Conservation (phyloP, 2,888 invertebrate species). For the Archaeoteleia sp. region DNA sequence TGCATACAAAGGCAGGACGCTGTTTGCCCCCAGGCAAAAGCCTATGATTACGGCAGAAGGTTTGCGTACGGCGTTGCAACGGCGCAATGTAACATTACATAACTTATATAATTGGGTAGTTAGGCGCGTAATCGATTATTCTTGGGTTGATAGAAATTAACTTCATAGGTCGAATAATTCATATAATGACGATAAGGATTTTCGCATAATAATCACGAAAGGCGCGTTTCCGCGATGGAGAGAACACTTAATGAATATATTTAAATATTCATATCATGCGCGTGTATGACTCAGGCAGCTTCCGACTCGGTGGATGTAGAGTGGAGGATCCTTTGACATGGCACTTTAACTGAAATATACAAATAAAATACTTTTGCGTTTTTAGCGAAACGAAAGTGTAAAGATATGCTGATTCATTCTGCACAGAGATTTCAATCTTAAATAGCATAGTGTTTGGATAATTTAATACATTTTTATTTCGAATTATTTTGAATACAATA, state of each 20-base stretch:
- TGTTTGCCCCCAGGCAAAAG: constrained; percentile 54
- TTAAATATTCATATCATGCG: constrained; percentile 18
- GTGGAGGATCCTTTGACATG: no score
- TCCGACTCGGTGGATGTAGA: no score
- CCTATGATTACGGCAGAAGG: constrained; percentile 46
- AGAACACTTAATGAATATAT: constrained; percentile 33
- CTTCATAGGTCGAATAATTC: constrained; percentile 44
- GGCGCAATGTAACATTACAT: constrained; percentile 33
- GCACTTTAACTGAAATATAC: no score
- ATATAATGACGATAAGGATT: constrained; percentile 24
- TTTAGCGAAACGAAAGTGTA: no score
- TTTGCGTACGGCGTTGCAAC: constrained; percentile 32
- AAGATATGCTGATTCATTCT: no score
- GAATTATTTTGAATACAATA: no score
- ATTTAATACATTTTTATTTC: no score
- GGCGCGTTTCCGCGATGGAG: constrained; percentile 17
- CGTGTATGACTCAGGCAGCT: constrained; percentile 6
- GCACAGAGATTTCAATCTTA: no score
- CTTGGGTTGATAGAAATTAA: constrained; percentile 46
- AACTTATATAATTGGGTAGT: constrained; percentile 52
- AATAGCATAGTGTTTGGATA: no score
- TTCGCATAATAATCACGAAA: no score
- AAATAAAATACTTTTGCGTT: no score
- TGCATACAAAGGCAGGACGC: constrained; percentile 46
- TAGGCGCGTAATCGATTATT: constrained; percentile 38